Evolutionary conservation across 2,888 invertebrate species (phyloP), one percentile per base, ranked within the genome.

Genomic region (Ctena decussata): DNA sequence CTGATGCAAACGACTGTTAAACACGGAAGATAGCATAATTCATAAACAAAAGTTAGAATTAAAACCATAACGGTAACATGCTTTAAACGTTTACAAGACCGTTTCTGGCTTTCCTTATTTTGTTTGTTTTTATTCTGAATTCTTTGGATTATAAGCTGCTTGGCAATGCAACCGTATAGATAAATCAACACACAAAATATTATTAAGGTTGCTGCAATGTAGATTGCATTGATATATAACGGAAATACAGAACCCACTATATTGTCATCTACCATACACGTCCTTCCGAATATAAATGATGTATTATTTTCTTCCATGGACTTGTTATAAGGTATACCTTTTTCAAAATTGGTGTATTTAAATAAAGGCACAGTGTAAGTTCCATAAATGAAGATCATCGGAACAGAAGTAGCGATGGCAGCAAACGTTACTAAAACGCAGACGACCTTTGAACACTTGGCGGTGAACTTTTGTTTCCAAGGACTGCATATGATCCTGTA

Each of bases 21-120:
- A 79, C 91, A 93, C 2, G 93, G 93, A 21, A 92, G 80, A 75
- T 91, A 93, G 21, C 90, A 91, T 1, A 89, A 82, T 77, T 92
- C 91, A 75, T 92, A 93, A 3, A 90, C 91, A 1, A 92, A 74
- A 0, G 93, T 93, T 0, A 93, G 91, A 24, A 90, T 74, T 70
- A 93, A 92, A 49, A 93, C 86, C 73, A 92, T 91, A 27, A 89
- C n/a, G 24, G 92, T 90, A 1, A 87, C 83, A 44, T 84, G 83
- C 30, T 72, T 85, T 73, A 78, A 79, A 60, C 79, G 83, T 0
- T 72, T 57, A 27, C 80, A 49, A 12, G 37, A 35, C 5, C 44
- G 71, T 21, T 77, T 57, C 39, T 30, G 37, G 21, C 83, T 53
- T 21, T 77, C 44, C 5, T 75, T 44, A n/a, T 80, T 82, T n/a